A percentile compares a stretch with the other conserved stretches of the same genome.
Conservation (phyloP, 2,113 vertebrate genomes). For the Ictalurus furcatus region DNA sequence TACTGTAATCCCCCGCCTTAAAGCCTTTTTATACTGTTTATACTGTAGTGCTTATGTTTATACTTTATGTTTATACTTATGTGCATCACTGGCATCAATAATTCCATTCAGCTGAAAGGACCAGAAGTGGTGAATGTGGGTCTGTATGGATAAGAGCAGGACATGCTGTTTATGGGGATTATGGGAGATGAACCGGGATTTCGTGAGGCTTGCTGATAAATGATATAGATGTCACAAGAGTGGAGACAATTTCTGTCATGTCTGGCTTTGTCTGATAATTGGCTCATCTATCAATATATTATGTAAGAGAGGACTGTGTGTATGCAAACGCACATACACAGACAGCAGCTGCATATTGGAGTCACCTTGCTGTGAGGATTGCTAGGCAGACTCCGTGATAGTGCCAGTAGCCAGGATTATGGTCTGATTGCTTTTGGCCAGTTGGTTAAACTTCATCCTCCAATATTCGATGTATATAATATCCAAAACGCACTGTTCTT, state of each 20-base stretch:
- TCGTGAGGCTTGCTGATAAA: background rate
- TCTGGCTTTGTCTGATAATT: background rate
- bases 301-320: background rate
- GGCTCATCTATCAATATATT: slow-evolving; percentile 1
- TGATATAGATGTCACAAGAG: background rate
- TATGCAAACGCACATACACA: slow-evolving; percentile 32
- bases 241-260: slow-evolving; percentile 1
- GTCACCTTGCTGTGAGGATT: slow-evolving; percentile 48
- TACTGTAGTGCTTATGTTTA: background rate
- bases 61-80: too few relatives aligned
- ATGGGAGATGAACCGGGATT: background rate
- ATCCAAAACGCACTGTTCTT: background rate
- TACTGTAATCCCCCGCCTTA: background rate
- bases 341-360: slow-evolving; percentile 54
- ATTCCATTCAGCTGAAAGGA: slow-evolving; percentile 1
- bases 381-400: too few relatives aligned
- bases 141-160: background rate
- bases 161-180: background rate
- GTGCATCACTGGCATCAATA: background rate
- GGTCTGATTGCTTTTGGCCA: background rate
- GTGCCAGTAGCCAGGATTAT: background rate
- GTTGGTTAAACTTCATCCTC: background rate
- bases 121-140: background rate
- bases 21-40: background rate
- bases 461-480: background rate